A percentile compares a stretch with the other conserved stretches of the same genome.
Conservation (phyloP, 2,888 invertebrate species). For the Melolontha melolontha region DNA sequence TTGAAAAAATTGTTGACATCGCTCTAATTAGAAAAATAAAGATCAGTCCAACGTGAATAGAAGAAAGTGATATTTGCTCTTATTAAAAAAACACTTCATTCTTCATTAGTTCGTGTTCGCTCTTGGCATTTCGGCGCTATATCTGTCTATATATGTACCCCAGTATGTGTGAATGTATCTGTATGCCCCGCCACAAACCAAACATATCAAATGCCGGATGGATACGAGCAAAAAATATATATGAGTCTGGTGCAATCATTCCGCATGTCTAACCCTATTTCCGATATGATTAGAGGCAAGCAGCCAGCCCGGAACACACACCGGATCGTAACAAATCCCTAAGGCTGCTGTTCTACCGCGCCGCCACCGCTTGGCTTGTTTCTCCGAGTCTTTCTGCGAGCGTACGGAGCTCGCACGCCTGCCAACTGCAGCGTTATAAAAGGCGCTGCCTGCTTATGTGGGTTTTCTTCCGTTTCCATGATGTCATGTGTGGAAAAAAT, state of each 20-base stretch:
- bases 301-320: slow-evolving; percentile 51
- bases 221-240: slow-evolving; percentile 45
- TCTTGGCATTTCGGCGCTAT: neutral
- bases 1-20: no score
- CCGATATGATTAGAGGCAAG: slow-evolving; percentile 62
- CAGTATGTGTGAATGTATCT: slow-evolving; percentile 25
- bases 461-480: slow-evolving; percentile 35
- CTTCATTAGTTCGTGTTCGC: slow-evolving; percentile 21
- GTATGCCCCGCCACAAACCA: slow-evolving; percentile 35
- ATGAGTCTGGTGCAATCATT: slow-evolving; percentile 61
- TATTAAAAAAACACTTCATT: slow-evolving; percentile 21
- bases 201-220: slow-evolving; percentile 42
- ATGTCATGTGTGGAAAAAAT: slow-evolving; percentile 27
- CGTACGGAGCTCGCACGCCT: slow-evolving; percentile 28
- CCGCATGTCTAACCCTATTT: slow-evolving; percentile 64
- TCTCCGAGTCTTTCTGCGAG: slow-evolving; percentile 12
- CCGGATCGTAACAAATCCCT: slow-evolving; percentile 61
- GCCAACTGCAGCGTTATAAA: slow-evolving; percentile 40
- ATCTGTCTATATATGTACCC: slow-evolving; percentile 7
- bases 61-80: neutral
- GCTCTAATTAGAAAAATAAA: no score
- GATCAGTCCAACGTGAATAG: no score
- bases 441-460: slow-evolving; percentile 31
- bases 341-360: slow-evolving; percentile 41
- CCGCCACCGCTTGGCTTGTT: slow-evolving; percentile 32